Evolutionary conservation across 2,113 vertebrate genomes (phyloP).

Genomic region (Colinus virginianus): DNA sequence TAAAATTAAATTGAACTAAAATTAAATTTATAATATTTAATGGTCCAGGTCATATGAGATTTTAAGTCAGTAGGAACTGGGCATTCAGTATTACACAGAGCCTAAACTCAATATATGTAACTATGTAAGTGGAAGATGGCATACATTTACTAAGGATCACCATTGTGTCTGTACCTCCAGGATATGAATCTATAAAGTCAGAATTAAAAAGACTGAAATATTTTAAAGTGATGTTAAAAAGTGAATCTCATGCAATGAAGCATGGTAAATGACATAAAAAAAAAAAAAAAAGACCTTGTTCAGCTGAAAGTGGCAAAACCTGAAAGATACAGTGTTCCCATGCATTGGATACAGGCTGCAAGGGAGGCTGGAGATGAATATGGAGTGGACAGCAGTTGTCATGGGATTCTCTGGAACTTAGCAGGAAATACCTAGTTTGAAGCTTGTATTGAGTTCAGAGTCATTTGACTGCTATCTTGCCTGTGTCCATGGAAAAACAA

Average conservation of each 20-base stretch:
- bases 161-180: background rate
- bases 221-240: background rate
- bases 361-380: background rate
- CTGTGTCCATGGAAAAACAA: background rate
- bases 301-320: background rate
- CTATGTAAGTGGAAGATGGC: background rate
- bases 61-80: background rate
- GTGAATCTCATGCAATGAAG: background rate
- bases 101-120: background rate
- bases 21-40: background rate
- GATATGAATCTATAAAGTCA: background rate
- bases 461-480: rapidly evolving
- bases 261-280: background rate
- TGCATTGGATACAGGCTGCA: rapidly evolving
- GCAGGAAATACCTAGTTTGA: background rate
- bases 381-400: background rate
- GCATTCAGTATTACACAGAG: background rate
- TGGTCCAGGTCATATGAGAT: background rate
- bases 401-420: background rate
- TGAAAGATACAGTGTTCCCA: background rate
- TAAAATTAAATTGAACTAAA: slow-evolving; percentile 3
- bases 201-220: background rate
- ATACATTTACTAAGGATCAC: background rate
- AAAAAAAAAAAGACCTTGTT: background rate
- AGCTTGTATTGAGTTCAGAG: background rate